Conservation (phyloP, 2,113 vertebrate genomes). For the Pachyramphus minor region DNA sequence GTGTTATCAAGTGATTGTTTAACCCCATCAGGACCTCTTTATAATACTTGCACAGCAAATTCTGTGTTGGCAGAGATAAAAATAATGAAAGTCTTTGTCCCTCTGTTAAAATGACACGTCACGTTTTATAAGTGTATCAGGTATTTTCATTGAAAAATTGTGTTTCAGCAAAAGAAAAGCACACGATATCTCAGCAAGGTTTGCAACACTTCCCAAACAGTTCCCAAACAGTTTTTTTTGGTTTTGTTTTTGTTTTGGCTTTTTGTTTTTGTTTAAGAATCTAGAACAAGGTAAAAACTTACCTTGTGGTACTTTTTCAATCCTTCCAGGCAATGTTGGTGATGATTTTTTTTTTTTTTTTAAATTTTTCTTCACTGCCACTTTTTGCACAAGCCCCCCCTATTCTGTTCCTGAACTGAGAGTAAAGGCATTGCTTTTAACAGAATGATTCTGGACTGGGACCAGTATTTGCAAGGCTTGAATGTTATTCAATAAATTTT, state of each 20-base stretch:
- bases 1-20: background rate
- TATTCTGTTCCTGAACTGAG: background rate
- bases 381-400: background rate
- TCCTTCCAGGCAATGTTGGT: background rate
- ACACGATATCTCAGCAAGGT: background rate
- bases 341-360: background rate
- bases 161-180: background rate
- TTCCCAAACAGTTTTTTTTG: background rate
- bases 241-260: background rate
- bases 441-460: background rate
- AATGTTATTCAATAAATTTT: background rate
- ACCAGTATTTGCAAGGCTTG: background rate
- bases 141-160: background rate
- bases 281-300: background rate
- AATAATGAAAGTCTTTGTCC: background rate
- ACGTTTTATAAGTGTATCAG: background rate
- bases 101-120: background rate
- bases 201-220: background rate
- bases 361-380: background rate
- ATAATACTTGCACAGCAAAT: constrained; percentile 32
- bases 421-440: background rate
- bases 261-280: too few species aligned
- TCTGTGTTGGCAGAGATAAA: constrained; percentile 4
- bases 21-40: background rate
- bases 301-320: background rate